Conservation (phyloP, 2,888 invertebrate genomes). For the Bombyx huttoni region DNA sequence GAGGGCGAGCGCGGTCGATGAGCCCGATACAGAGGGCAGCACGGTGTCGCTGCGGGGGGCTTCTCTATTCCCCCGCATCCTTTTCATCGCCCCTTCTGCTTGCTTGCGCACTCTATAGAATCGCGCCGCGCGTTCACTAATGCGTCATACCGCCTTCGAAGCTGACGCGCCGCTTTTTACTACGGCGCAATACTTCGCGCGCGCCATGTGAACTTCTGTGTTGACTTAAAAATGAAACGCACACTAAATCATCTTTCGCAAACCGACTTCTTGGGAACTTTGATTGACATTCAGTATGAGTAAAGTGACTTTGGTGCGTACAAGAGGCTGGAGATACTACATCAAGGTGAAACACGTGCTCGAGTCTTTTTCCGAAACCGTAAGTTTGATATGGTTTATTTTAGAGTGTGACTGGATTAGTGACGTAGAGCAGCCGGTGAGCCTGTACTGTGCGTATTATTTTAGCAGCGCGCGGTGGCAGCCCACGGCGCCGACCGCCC, state of each 20-base stretch:
- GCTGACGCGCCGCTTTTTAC: conserved; percentile 43
- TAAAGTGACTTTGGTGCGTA: conserved; percentile 48
- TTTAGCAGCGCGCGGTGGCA: conserved; percentile 44
- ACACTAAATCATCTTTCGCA: conserved; percentile 1
- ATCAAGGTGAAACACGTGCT: conserved; percentile 56
- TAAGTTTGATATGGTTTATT: conserved; percentile 62
- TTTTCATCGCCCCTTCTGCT: conserved; percentile 40
- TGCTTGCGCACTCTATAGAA: conserved; percentile 55
- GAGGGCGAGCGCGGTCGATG: conserved; percentile 68
- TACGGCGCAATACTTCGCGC: conserved; percentile 40
- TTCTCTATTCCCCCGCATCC: conserved; percentile 30
- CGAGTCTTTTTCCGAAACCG: conserved; percentile 33
- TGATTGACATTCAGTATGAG: conserved; percentile 20
- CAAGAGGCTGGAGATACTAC: conserved; percentile 29
- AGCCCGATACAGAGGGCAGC: conserved; percentile 68
- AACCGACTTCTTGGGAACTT: neutral
- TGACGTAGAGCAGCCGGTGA: conserved; percentile 32
- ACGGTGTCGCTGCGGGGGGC: conserved; percentile 46
- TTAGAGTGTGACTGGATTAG: conserved; percentile 52
- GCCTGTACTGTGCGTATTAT: conserved; percentile 47
- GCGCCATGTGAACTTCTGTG: conserved; percentile 65
- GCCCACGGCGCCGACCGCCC: conserved; percentile 42
- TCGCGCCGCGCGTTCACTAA: conserved; percentile 69
- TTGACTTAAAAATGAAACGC: conserved; percentile 27
- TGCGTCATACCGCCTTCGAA: conserved; percentile 61